Percentiles rank a stretch among this genome's conserved stretches.
Conservation (phyloP, 2,113 vertebrate genomes). For the Gnathonemus longibarbis region DNA sequence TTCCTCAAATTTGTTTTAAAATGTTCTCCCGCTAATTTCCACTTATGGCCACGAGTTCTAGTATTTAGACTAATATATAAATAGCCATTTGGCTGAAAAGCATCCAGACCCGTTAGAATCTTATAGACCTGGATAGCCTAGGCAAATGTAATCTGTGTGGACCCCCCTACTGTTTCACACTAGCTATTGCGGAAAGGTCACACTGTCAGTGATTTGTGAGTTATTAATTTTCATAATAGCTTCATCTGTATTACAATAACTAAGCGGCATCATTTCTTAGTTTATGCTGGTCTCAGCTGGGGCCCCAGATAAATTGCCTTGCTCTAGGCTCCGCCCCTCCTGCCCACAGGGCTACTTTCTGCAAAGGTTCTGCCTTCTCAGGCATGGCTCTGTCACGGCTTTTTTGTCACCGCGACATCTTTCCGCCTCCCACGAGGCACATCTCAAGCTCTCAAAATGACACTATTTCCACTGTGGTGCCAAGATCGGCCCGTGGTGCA, state of each 20-base stretch:
- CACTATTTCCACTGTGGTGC: conserved; percentile 6
- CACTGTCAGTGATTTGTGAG: not conserved
- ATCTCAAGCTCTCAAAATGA: conserved; percentile 2
- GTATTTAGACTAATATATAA: too few relatives aligned
- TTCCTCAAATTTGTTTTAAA: too few relatives aligned
- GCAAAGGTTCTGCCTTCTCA: not conserved
- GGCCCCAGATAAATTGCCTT: not conserved
- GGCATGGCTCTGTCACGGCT: not conserved
- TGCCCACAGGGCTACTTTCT: not conserved
- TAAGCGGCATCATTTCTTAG: not conserved
- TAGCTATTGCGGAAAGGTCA: not conserved
- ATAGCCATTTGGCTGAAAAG: too few relatives aligned
- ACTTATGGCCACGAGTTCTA: too few relatives aligned
- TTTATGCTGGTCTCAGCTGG: not conserved
- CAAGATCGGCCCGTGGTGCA: not conserved
- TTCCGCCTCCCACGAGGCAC: conserved; percentile 26
- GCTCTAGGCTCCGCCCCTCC: not conserved
- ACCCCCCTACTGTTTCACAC: not conserved
- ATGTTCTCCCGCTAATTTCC: too few relatives aligned
- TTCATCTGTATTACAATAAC: not conserved
- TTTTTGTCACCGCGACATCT: conserved; percentile 19
- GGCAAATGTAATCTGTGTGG: not conserved
- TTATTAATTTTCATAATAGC: not conserved
- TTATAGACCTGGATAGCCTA: too few relatives aligned
- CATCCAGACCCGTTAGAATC: too few relatives aligned